Base-by-base conservation (phyloP, 35 echinoderm and acorn worm species). In the Diadema setosum region DNA sequence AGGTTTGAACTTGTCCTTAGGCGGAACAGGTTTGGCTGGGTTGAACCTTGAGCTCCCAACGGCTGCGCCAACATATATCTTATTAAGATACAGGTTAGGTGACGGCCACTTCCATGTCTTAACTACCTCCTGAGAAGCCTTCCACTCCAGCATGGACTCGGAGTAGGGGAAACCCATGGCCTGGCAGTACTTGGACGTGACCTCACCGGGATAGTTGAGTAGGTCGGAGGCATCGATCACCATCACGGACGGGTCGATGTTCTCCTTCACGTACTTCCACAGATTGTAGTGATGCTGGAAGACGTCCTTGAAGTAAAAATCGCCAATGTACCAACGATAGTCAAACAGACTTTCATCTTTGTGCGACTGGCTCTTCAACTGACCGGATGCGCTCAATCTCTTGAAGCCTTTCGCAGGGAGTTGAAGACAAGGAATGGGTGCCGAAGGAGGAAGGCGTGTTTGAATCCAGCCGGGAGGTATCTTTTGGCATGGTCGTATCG, bases 221-320 rank as follows among this genome's bases (percentile, higher is more conserved):
- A 89, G 73, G 46, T 89, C 87, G 39, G 20, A 37, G 11, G 75
- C 33, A 24, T 89, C 87, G 16, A 89, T 59, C 36, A 89, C 42
- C 3, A 89, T 56, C 20, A 61, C 58, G 25, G 39, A 25, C 39
- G 73, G 73, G 37, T 78, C 73, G 0, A 78, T n/a, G 73, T 78
- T 50, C 45, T 59, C 55, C 14, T 48, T 24, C 25, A 83, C 81
- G 27, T 83, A 42, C 30, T 26, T 2, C 81, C 73, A 78, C n/a
- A 78, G 1, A 1, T 78, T 41, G 39, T 78, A 41, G 30, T 67
- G 30, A 26, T 67, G 30, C 25, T 15, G 26, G 63, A 67, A 12
- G 37, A 33, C 30, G 25, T 67, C 63, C 25, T 67, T 34, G 63
- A 67, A 26, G 23, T 12, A 34, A n/a, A n/a, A n/a, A n/a, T n/a